Evolutionary conservation across 2,888 invertebrate species (phyloP).

Genomic region (Scaptomyza tumidula): DNA sequence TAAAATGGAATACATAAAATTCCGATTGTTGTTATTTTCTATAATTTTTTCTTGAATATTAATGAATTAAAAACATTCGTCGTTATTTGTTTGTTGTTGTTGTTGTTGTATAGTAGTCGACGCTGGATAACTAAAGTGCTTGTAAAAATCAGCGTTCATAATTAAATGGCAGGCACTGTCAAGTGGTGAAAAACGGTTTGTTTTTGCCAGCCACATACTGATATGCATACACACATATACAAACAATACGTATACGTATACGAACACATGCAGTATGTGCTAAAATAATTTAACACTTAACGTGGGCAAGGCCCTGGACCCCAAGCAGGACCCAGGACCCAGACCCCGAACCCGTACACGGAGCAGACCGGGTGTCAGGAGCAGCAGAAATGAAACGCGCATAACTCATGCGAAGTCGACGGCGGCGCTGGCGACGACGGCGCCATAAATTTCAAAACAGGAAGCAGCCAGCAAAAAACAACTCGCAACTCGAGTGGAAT

Average conservation of each 20-base stretch:
- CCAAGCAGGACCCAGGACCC: conserved; percentile 1
- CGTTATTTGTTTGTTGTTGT: background rate
- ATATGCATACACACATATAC: background rate
- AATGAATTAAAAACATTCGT: background rate
- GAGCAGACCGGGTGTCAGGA: conserved; percentile 24
- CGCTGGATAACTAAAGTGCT: background rate
- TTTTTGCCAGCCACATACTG: conserved; percentile 8
- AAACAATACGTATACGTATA: background rate
- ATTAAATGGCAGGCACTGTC: conserved; percentile 53
- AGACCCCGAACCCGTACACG: background rate
- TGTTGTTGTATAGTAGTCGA: background rate
- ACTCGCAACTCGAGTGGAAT: conserved; percentile 60
- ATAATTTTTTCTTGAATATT: background rate
- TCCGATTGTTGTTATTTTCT: too few relatives aligned
- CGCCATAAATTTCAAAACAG: conserved; percentile 79
- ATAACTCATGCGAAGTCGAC: conserved; percentile 75
- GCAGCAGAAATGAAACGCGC: conserved; percentile 63
- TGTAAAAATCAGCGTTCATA: conserved; percentile 53
- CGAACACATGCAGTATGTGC: conserved; percentile 56
- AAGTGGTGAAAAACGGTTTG: conserved; percentile 22
- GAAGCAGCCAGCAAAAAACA: conserved; percentile 66
- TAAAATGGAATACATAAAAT: too few relatives aligned
- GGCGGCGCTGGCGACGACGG: conserved; percentile 63
- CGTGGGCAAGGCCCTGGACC: conserved; percentile 39
- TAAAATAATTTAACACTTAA: conserved; percentile 77